Evolutionary conservation across 2,113 vertebrate genomes (phyloP).

Genomic region (Ptychochromis oligacanthus): DNA sequence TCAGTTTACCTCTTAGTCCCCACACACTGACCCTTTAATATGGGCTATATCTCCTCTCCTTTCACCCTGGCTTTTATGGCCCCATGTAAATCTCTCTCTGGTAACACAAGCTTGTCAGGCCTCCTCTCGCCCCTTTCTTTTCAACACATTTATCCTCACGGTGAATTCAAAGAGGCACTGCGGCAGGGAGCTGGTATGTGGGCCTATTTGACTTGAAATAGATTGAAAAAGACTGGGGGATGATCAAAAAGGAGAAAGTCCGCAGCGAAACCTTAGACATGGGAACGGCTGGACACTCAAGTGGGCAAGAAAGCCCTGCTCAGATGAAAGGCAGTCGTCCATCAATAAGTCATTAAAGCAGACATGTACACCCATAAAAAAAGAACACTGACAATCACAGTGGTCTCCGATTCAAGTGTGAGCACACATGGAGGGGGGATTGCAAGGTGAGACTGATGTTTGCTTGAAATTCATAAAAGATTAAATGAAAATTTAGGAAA

Average conservation of each 20-base stretch:
- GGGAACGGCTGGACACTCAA: conserved; percentile 71
- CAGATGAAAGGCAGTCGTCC: conserved; percentile 74
- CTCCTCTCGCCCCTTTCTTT: conserved; percentile 60
- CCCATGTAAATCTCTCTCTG: conserved; percentile 74
- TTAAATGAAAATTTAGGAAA: conserved; percentile 11
- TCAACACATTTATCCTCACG: conserved; percentile 72
- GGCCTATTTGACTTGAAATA: conserved; percentile 58
- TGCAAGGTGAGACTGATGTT: conserved; percentile 33
- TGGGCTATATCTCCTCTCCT: conserved; percentile 66
- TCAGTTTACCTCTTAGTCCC: conserved; percentile 66
- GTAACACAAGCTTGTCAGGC: conserved; percentile 75
- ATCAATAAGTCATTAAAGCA: conserved; percentile 77
- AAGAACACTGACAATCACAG: conserved; percentile 47
- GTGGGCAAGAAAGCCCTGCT: conserved; percentile 59
- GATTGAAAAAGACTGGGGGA: conserved; percentile 60
- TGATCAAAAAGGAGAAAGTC: conserved; percentile 76
- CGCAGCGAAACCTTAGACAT: conserved; percentile 74
- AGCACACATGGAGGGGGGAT: background rate
- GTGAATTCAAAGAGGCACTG: conserved; percentile 65
- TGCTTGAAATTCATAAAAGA: conserved; percentile 52
- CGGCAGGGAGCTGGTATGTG: conserved; percentile 48
- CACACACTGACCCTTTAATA: conserved; percentile 58
- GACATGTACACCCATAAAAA: conserved; percentile 46
- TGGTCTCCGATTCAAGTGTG: conserved; percentile 20
- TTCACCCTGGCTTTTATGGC: conserved; percentile 73